Percentiles rank a stretch among this genome's conserved stretches.
These are phyloP conservation scores for Orchestia grillus DNA, from an alignment of 1,140 invertebrate genomes.

Conservation along the genomic window DNA sequence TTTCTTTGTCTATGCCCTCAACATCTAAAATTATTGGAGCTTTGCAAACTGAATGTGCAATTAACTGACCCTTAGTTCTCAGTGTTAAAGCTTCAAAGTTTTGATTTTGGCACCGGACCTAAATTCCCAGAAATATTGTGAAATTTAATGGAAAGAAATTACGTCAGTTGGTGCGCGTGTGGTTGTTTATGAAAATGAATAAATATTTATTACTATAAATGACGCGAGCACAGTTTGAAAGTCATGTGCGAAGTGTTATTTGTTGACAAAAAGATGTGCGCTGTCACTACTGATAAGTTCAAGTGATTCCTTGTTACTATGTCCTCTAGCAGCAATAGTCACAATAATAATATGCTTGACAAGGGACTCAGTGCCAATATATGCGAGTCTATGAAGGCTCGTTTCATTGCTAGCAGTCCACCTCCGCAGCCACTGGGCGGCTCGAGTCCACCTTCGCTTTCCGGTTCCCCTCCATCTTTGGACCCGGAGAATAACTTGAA, in stretches of 20 bases:
- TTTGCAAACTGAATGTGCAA: neutral
- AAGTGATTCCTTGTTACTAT: slow-evolving; percentile 39
- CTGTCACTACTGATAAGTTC: slow-evolving; percentile 20
- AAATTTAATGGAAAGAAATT: neutral
- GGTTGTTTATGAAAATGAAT: neutral
- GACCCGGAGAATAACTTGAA: slow-evolving; percentile 42
- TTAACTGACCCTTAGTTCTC: neutral
- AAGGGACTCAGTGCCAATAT: slow-evolving; percentile 39
- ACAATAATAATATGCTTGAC: slow-evolving; percentile 53
- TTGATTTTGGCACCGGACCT: neutral
- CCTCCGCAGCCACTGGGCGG: slow-evolving; percentile 21
- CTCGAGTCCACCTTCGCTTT: slow-evolving; percentile 27
- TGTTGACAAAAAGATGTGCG: neutral
- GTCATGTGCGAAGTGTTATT: slow-evolving; percentile 2
- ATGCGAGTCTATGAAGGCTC: slow-evolving; percentile 54
- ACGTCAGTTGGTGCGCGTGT: neutral
- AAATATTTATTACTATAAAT: neutral
- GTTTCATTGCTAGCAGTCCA: slow-evolving; percentile 51
- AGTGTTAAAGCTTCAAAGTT: neutral
- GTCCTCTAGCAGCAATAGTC: slow-evolving; percentile 43
- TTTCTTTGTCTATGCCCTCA: slow-evolving; percentile 39
- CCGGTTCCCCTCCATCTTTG: slow-evolving; percentile 37
- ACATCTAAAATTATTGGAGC: neutral
- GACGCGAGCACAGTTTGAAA: neutral
- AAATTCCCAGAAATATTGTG: neutral